Percentiles rank a stretch among this genome's conserved stretches.
Evolutionary conservation across 1,140 invertebrate species (phyloP).

Genomic region (Temnothorax longispinosus): DNA sequence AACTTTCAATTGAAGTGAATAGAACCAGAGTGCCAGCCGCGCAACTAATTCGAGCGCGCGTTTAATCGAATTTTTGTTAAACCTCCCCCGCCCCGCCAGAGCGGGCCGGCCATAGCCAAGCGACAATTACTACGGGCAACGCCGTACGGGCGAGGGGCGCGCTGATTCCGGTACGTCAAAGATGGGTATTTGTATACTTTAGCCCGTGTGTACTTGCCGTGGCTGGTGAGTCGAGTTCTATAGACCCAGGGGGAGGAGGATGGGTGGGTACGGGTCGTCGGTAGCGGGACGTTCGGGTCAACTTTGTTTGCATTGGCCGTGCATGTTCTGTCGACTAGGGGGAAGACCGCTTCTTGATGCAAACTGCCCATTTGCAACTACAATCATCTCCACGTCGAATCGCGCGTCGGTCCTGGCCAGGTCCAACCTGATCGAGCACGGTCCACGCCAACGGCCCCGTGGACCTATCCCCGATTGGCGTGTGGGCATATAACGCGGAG

Average conservation of each 20-base stretch:
- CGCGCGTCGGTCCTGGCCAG: slow-evolving; percentile 67
- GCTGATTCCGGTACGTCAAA: slow-evolving; percentile 72
- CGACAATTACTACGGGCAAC: slow-evolving; percentile 59
- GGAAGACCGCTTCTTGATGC: slow-evolving; percentile 82
- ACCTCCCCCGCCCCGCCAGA: slow-evolving; percentile 27
- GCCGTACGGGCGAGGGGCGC: slow-evolving; percentile 49
- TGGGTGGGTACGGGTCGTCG: slow-evolving; percentile 57
- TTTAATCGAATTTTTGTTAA: slow-evolving; percentile 69
- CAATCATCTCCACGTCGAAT: slow-evolving; percentile 83
- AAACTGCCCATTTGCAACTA: slow-evolving; percentile 85
- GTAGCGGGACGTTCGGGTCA: slow-evolving; percentile 80
- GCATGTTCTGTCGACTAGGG: slow-evolving; percentile 78
- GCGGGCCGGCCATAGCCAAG: slow-evolving; percentile 40
- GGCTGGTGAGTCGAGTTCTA: slow-evolving; percentile 65
- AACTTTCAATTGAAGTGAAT: not conserved
- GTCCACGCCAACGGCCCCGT: slow-evolving; percentile 66
- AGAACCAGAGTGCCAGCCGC: slow-evolving; percentile 39
- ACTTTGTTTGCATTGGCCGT: slow-evolving; percentile 84
- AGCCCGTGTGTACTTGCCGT: slow-evolving; percentile 76
- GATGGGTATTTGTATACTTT: slow-evolving; percentile 81
- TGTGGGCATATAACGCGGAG: slow-evolving; percentile 64
- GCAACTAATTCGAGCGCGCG: slow-evolving; percentile 45
- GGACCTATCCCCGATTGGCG: slow-evolving; percentile 72
- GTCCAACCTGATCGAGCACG: slow-evolving; percentile 34
- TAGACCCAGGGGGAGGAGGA: slow-evolving; percentile 56